Evolutionary conservation across 2,888 invertebrate genomes (phyloP), one percentile per base, ranked within the genome.

Genomic region (Auanema freiburgensis): DNA sequence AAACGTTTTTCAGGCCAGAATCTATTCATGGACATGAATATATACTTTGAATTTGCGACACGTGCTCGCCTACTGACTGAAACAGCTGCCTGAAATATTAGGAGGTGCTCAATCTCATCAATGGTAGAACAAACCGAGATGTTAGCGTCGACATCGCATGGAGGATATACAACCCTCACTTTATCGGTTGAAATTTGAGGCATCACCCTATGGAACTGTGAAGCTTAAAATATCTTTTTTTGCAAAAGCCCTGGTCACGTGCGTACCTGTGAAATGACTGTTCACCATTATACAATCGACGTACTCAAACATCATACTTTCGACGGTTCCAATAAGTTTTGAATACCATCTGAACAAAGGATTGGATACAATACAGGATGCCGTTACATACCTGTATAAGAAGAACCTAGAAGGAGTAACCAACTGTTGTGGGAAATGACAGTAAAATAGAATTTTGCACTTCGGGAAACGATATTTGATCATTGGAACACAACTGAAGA

Each of bases 271-370:
- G 76, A 86, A 87, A 69, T 85, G 82, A 72, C 86, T 86, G 76
- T 87, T 87, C 16, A 87, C 87, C 54, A 87, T 81, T 42, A 87
- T 80, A 63, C 80, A 72, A 71, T 87, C 84, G 41, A 86, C 85
- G 79, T 84, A 80, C 24, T 85, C 85, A 56, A 86, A 87, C 2
- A 87, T 85, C 25, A 75, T 79, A 71, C 85, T 86, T 58, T 82
- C 82, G 50, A 83, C 69, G 25, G 79, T 59, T 57, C 80, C 79
- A 44, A 82, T 79, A 49, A 79, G 56, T n/a, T 67, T 70, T 8
- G 80, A 77, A 66, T 82, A 82, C 82, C 82, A 83, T 65, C 73
- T 70, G 55, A 23, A 60, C 21, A 14, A 23, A 25, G 14, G 12
- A 16, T 8, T 8, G 3, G 52, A 21, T 23, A 18, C 24, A 14